A percentile compares a stretch with the other conserved stretches of the same genome.
These are phyloP conservation scores for Carassius carassius DNA, from an alignment of 2,113 vertebrate genomes.

Conservation along the genomic window DNA sequence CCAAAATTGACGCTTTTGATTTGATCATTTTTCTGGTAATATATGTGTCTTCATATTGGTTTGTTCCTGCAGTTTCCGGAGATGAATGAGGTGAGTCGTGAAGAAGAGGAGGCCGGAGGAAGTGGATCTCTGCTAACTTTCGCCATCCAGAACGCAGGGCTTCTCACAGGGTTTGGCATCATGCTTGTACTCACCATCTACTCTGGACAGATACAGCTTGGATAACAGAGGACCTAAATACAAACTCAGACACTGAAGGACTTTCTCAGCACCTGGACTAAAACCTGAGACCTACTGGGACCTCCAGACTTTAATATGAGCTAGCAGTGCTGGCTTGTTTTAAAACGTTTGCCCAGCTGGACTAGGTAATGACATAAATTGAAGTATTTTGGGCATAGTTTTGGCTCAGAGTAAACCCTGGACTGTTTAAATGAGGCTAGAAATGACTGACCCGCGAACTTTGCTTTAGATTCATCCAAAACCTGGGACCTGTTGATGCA, in stretches of 20 bases:
- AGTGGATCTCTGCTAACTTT: constrained; percentile 84
- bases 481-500: not conserved
- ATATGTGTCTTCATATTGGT: not conserved
- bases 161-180: constrained; percentile 93
- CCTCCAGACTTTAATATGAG: constrained; percentile 8
- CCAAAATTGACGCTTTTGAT: not conserved
- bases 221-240: constrained; percentile 66
- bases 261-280: not conserved
- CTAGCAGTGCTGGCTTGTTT: constrained; percentile 22
- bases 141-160: constrained; percentile 92
- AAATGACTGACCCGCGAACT: constrained; percentile 1
- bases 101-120: constrained; percentile 85
- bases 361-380: constrained; percentile 4
- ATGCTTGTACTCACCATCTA: constrained; percentile 95
- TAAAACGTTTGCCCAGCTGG: constrained; percentile 24
- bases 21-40: not conserved
- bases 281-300: constrained; percentile 10
- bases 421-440: not conserved
- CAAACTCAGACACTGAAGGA: not conserved
- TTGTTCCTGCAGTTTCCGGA: constrained; percentile 85
- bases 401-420: not conserved
- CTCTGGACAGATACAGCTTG: constrained; percentile 90
- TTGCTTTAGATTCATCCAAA: constrained; percentile 2
- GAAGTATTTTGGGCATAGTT: not conserved
- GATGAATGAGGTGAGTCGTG: constrained; percentile 94